Percentiles rank a stretch among this genome's conserved stretches.
These are phyloP conservation scores for Bilobella aurantiaca DNA, from an alignment of 1,140 invertebrate genomes.

Conservation along the genomic window DNA sequence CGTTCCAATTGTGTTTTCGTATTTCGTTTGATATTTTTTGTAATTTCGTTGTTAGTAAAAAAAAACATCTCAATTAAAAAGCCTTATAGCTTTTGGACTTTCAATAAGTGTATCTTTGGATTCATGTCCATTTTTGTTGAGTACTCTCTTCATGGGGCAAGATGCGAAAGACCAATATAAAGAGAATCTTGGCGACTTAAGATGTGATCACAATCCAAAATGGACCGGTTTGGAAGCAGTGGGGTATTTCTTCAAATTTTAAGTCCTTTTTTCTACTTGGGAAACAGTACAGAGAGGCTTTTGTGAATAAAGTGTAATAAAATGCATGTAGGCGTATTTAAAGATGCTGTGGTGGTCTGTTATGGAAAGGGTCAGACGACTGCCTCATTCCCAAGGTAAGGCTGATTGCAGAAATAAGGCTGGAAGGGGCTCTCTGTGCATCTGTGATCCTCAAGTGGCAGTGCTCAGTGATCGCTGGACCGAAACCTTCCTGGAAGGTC, in stretches of 20 bases:
- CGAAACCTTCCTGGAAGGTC: not conserved
- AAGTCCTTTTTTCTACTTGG: not conserved
- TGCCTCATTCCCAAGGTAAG: not conserved
- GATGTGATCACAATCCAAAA: not conserved
- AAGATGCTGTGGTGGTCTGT: constrained; percentile 11
- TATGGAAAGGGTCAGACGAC: constrained; percentile 5
- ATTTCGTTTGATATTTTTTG: too few species aligned
- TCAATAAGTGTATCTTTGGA: too few species aligned
- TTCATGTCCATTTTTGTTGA: not conserved
- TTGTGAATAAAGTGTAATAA: constrained; percentile 8
- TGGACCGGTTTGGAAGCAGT: constrained; percentile 13
- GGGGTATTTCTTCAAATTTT: constrained; percentile 1
- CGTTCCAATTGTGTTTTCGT: too few species aligned
- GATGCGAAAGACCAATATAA: constrained; percentile 11
- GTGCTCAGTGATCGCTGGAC: not conserved
- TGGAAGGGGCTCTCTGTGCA: not conserved
- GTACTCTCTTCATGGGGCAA: not conserved
- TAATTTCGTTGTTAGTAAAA: too few species aligned
- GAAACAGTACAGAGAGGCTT: not conserved
- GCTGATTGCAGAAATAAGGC: not conserved
- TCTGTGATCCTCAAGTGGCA: constrained; percentile 12
- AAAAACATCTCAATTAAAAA: too few species aligned
- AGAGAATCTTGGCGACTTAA: constrained; percentile 1
- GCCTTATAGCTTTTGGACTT: too few species aligned
- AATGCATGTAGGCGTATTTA: constrained; percentile 25